Conservation (phyloP, 37 sponge, comb jelly and placozoan genomes). For the Aplysina aerophoba region DNA sequence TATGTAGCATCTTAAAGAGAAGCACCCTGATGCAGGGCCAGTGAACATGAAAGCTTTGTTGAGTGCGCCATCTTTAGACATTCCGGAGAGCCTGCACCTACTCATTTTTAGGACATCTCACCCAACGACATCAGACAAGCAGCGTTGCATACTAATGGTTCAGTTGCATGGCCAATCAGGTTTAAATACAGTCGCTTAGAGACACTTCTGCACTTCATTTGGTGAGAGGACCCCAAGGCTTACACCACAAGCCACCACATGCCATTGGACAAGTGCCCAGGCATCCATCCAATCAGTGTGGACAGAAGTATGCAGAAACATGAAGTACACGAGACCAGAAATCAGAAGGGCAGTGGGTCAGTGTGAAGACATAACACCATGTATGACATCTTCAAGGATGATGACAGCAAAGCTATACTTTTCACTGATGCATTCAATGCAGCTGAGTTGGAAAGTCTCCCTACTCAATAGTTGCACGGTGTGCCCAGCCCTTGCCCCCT, state of each 20-base stretch:
- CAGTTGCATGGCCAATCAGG: background rate
- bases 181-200: background rate
- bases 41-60: background rate
- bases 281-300: background rate
- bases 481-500: slow-evolving; percentile 22
- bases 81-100: background rate
- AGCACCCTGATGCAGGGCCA: slow-evolving; percentile 17
- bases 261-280: slow-evolving; percentile 19
- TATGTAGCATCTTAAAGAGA: slow-evolving; percentile 10
- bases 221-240: background rate
- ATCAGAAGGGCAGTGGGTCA: slow-evolving; percentile 4
- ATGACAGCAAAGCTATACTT: slow-evolving; percentile 22
- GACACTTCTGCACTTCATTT: slow-evolving; percentile 15
- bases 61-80: slow-evolving; percentile 15
- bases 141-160: slow-evolving; percentile 7
- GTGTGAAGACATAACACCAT: slow-evolving; percentile 15
- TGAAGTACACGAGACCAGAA: slow-evolving; percentile 19
- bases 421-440: slow-evolving; percentile 17
- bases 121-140: slow-evolving; percentile 17
- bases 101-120: slow-evolving; percentile 17
- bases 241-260: slow-evolving; percentile 20
- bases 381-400: slow-evolving; percentile 7
- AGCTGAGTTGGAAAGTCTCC: background rate
- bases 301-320: slow-evolving; percentile 1
- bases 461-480: background rate